Base-by-base conservation (phyloP, 2,888 invertebrate genomes). In the Aspidapion aeneum region DNA sequence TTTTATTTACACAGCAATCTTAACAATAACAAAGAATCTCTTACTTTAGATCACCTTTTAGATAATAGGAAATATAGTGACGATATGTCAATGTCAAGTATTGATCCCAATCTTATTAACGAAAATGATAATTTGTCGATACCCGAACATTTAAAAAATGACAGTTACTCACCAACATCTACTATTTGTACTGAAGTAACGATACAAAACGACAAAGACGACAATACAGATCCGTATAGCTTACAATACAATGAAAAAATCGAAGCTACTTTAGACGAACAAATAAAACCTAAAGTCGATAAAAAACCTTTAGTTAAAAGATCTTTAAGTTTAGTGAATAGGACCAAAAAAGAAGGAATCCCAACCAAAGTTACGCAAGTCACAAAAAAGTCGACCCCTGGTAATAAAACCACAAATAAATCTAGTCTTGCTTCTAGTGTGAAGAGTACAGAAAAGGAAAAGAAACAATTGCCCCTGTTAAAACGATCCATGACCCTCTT, bases 91-190 rank as follows among this genome's bases (percentile, higher is more conserved):
- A 80, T 82, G 55, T 72, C 67, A 1, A 80, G 82, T 20, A 85
- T 86, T 65, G 86, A 86, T 74, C 85, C 85, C 21, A 80, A 83
- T 70, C 81, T 89, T 63, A 89, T 89, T 63, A 89, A 90, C 77
- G 86, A 87, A 79, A 87, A 86, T 75, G 89, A 89, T 77, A 88
- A 89, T 79, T 80, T 89, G 58, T 84, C 87, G 18, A 85, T 89
- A 58, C 79, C 79, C 16, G 78, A 78, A 51, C 69, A 75, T 69
- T 70, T 73, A 48, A 67, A 70, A 62, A 60, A 67, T 12, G 74
- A 75, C 60, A 70, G 73, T 57, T 71, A 68, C 48, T 77, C 77
- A 9, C 74, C 76, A 1, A 71, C 70, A 20, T 74, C 74, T n/a
- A 73, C 71, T 16, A 66, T 67, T 20, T 73, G 73, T 63, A 74